phyloP scores from a whole-genome alignment of 2,797 vertebrate genomes.

The Anisognathus igniventris region DNA sequence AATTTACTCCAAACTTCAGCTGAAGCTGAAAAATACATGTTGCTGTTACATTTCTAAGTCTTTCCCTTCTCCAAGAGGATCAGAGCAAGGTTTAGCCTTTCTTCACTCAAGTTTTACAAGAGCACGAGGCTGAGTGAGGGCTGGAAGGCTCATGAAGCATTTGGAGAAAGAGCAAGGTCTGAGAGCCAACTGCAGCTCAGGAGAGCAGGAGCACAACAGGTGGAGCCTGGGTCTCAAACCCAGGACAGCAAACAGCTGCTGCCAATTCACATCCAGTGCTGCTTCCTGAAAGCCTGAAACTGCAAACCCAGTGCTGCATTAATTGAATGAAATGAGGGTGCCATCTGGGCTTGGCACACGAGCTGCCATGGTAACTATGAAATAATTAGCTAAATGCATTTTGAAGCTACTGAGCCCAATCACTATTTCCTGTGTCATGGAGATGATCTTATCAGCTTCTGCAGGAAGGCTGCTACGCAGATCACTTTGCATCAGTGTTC shows the following conservation, averaged over 20 bases:
- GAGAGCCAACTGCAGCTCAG: background rate
- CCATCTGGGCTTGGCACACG: conserved; percentile 40
- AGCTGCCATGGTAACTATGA: conserved; percentile 41
- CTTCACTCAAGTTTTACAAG: background rate
- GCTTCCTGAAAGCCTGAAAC: background rate
- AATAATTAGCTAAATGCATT: conserved; percentile 56
- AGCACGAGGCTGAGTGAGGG: background rate
- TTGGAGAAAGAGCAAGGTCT: background rate
- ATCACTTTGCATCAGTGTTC: background rate
- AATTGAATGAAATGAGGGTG: conserved; percentile 6
- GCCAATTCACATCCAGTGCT: background rate
- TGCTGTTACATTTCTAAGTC: background rate
- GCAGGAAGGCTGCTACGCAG: background rate
- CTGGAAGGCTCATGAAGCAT: background rate
- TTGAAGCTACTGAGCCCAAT: background rate
- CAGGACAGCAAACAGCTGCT: background rate
- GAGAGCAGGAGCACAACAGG: background rate
- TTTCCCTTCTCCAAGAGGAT: background rate
- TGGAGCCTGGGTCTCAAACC: background rate
- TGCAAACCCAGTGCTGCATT: background rate
- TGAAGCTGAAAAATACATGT: background rate
- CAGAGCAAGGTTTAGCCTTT: background rate
- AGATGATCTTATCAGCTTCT: conserved; percentile 19
- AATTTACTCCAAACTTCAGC: background rate
- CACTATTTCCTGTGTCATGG: conserved; percentile 18